A percentile compares a stretch with the other conserved stretches of the same genome.
Conservation (phyloP, 2,797 vertebrate genomes). For the Onychomys leucogaster region DNA sequence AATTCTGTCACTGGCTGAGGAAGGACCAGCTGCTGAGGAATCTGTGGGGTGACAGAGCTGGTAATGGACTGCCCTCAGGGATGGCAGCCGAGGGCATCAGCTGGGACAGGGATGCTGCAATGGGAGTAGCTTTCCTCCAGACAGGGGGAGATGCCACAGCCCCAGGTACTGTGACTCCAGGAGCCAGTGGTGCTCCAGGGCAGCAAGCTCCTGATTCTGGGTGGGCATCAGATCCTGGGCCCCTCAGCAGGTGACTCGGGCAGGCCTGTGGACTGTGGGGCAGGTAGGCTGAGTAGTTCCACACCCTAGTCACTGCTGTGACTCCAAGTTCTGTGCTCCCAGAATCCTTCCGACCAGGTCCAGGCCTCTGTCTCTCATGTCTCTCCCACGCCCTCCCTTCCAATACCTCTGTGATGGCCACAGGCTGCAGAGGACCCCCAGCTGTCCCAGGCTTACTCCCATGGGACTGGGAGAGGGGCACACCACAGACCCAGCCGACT, state of each 20-base stretch:
- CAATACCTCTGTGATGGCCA: not conserved
- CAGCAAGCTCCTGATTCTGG: not conserved
- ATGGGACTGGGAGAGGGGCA: not conserved
- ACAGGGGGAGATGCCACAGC: not conserved
- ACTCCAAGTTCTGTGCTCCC: not conserved
- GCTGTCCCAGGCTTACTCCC: not conserved
- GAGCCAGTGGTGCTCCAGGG: not conserved
- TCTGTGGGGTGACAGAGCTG: too few species aligned
- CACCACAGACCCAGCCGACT: not conserved
- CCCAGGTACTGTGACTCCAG: accelerated
- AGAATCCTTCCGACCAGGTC: not conserved
- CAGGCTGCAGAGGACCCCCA: not conserved
- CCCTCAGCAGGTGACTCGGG: too few species aligned
- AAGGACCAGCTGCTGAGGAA: not conserved
- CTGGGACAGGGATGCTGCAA: accelerated
- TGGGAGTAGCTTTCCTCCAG: not conserved
- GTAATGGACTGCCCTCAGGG: too few species aligned
- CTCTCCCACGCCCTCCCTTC: not conserved
- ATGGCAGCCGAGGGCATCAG: not conserved
- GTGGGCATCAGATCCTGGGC: not conserved
- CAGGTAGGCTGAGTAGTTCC: not conserved
- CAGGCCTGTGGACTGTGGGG: too few species aligned
- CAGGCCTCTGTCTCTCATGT: not conserved
- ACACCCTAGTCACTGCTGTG: not conserved
- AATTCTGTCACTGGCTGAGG: not conserved